Evolutionary conservation across 1,140 invertebrate species (phyloP), one percentile per base, ranked within the genome.

Genomic region (Hylyphantes graminicola): DNA sequence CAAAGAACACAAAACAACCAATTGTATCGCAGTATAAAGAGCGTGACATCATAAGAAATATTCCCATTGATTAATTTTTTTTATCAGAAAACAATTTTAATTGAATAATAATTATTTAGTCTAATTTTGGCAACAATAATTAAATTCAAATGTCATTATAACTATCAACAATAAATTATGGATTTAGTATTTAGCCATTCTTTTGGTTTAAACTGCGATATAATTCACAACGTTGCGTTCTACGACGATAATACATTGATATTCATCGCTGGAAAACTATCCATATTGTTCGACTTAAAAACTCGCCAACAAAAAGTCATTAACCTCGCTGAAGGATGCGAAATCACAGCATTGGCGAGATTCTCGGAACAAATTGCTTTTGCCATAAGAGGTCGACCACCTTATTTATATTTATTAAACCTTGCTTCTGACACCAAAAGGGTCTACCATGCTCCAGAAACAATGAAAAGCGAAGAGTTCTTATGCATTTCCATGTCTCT

Each of bases 241-340:
- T 83, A 83, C 8, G 53, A 75, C 11, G 72, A 83, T 5, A 75
- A 50, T 0, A 48, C 59, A 13, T 1, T 83, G 5, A 13, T 74
- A 7, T 83, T 83, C 9, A 50, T 65, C 5, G 51, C 72, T n/a
- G 80, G 80, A n/a, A 74, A 67, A 67, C 7, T 75, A 13, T 83
- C 51, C 13, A 21, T 83, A 6, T n/a, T 83, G 10, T n/a, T 64
- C 48, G 61, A 83, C 51, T 17, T 83, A 15, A 53, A 67, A 54
- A 48, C 57, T 48, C 8, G 6, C 15, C 11, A 5, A 19, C 80
- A 83, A 67, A 74, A 35, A 6, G 13, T 54, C 9, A 51, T 74
- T 8, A 50, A 48, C 0, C 51, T 83, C 12, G 13, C 53, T 21
- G 70, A 83, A 2, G 48, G 53, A 7, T 15, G 11, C 8, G 80